These are phyloP conservation scores for Anastrepha ludens DNA, from an alignment of 1,140 invertebrate species.

Conservation along the genomic window DNA sequence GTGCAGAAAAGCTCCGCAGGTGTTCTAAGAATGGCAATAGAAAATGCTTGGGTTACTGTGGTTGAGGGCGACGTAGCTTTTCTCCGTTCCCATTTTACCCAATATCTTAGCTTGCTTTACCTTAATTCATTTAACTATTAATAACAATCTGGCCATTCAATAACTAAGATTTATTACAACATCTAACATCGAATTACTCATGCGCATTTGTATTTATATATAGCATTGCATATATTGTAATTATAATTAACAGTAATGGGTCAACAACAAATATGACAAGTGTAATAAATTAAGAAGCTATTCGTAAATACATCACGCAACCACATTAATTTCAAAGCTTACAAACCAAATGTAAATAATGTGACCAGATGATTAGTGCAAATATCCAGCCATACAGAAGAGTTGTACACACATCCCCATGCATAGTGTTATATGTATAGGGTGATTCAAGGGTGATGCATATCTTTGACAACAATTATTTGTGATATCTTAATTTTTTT, in stretches of 20 bases:
- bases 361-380: conserved; percentile 5
- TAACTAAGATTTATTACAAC: conserved; percentile 14
- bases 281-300: conserved; percentile 32
- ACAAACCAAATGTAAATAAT: background rate
- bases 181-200: background rate
- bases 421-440: too few relatives aligned
- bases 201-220: background rate
- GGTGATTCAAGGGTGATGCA: too few relatives aligned
- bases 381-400: background rate
- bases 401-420: too few relatives aligned
- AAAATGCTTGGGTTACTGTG: too few relatives aligned
- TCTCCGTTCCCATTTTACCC: too few relatives aligned
- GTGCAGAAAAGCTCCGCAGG: too few relatives aligned
- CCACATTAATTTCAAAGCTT: background rate
- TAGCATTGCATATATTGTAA: conserved; percentile 2
- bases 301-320: background rate
- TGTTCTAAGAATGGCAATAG: too few relatives aligned
- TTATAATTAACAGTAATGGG: background rate
- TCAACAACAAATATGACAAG: background rate
- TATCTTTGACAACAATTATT: too few relatives aligned
- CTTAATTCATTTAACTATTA: too few relatives aligned
- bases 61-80: too few relatives aligned
- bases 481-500: too few relatives aligned
- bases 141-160: background rate
- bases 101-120: too few relatives aligned